Percentiles rank a stretch among this genome's conserved stretches.
These are phyloP conservation scores for Laterallus jamaicensis DNA, from an alignment of 2,113 vertebrate species.

Conservation along the genomic window DNA sequence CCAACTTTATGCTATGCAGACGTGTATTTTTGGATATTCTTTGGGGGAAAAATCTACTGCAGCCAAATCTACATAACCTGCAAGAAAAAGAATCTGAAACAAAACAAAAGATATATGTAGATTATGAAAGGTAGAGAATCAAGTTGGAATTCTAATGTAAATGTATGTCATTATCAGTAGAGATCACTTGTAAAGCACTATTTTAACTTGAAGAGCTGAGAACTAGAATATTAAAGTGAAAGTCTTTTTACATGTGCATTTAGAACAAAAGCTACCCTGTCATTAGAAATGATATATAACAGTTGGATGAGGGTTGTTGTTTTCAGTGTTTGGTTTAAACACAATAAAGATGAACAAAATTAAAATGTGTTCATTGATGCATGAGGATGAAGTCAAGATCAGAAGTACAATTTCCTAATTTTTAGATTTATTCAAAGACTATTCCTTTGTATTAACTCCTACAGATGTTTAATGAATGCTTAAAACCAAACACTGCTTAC, in stretches of 20 bases:
- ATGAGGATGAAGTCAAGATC: conserved; percentile 67
- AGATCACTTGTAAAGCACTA: conserved; percentile 40
- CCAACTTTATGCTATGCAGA: conserved; percentile 44
- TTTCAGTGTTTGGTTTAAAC: conserved; percentile 58
- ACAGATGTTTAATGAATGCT: conserved; percentile 72
- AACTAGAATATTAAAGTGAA: conserved; percentile 55
- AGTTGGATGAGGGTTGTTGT: conserved; percentile 61
- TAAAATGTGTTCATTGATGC: conserved; percentile 67
- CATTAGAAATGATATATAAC: conserved; percentile 68
- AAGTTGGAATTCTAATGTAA: conserved; percentile 56
- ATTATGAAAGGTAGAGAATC: conserved; percentile 45
- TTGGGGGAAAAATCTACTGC: conserved; percentile 48
- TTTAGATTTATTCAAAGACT: conserved; percentile 68
- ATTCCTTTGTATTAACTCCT: conserved; percentile 74
- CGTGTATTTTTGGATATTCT: conserved; percentile 53
- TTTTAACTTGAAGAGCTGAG: conserved; percentile 58
- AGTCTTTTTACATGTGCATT: conserved; percentile 51
- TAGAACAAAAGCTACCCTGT: conserved; percentile 72
- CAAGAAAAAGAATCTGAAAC: conserved; percentile 7
- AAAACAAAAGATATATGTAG: conserved; percentile 51
- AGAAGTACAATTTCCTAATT: conserved; percentile 68
- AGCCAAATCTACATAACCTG: conserved; percentile 52
- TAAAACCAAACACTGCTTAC: conserved; percentile 30
- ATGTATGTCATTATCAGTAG: conserved; percentile 46
- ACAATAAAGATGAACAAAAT: conserved; percentile 70